A percentile compares a stretch with the other conserved stretches of the same genome.
phyloP scores from a whole-genome alignment of 2,113 vertebrate species.

The Protobothrops mucrosquamatus region DNA sequence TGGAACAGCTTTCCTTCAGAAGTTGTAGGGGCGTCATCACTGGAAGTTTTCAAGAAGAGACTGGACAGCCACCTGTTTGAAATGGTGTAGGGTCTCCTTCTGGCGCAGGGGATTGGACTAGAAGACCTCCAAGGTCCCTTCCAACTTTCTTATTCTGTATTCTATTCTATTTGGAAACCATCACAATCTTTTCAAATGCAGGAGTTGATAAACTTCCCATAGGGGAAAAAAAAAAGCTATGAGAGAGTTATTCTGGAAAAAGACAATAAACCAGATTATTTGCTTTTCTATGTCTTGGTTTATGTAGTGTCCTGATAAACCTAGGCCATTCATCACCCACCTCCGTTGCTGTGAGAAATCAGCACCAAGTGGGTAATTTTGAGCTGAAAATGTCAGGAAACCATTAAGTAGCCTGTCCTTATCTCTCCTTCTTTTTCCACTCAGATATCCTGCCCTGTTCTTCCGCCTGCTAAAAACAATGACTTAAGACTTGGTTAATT shows the following conservation, averaged over 20 bases:
- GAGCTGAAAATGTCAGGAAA: neutral
- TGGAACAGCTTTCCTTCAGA: neutral
- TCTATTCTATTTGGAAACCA: neutral
- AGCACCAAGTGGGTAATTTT: neutral
- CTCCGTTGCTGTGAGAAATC: neutral
- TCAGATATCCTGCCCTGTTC: neutral
- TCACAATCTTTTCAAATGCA: neutral
- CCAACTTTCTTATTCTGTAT: neutral
- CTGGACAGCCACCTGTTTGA: neutral
- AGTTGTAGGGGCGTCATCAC: neutral
- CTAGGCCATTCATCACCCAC: neutral
- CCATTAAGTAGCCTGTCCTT: neutral
- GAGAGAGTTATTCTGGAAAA: neutral
- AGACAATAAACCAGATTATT: neutral
- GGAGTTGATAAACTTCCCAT: neutral
- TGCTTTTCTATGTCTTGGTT: neutral
- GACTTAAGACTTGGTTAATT: neutral
- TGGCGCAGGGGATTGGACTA: neutral
- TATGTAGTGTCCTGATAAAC: neutral
- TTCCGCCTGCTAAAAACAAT: neutral
- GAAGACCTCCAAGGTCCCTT: neutral
- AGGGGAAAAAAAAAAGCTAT: neutral
- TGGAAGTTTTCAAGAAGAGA: neutral
- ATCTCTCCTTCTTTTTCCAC: neutral
- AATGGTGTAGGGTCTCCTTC: neutral